Percentiles rank a stretch among this genome's conserved stretches.
Conservation (phyloP, 2,888 invertebrate genomes). For the Aplocera efformata region DNA sequence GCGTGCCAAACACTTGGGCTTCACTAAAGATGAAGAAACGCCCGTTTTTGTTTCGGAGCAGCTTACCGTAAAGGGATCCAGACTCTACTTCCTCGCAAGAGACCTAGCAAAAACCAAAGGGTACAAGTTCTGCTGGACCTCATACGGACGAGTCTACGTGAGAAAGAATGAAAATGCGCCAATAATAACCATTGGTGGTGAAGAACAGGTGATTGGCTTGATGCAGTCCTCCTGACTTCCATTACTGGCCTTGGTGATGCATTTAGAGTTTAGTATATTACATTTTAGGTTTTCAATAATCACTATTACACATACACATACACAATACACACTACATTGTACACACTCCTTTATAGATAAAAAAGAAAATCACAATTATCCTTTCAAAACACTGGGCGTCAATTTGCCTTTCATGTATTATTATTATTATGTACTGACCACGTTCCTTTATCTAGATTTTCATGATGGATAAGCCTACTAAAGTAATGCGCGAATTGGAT, state of each 20-base stretch:
- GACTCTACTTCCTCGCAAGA: constrained; percentile 2
- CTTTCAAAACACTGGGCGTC: not conserved
- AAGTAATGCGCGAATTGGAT: not conserved
- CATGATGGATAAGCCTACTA: not conserved
- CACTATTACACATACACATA: not conserved
- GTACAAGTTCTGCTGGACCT: constrained; percentile 8
- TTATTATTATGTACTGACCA: not conserved
- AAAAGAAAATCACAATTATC: too few species aligned
- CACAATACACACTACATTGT: too few species aligned
- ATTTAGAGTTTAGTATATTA: not conserved
- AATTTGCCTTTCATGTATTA: not conserved
- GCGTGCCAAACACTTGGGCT: constrained; percentile 2
- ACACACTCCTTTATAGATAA: too few species aligned
- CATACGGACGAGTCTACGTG: not conserved
- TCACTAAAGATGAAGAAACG: constrained; percentile 1
- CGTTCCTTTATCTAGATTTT: not conserved
- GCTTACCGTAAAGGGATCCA: constrained; percentile 2
- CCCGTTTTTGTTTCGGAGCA: constrained; percentile 2
- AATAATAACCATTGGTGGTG: not conserved
- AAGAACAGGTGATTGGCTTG: not conserved
- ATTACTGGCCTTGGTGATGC: not conserved
- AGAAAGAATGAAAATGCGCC: constrained; percentile 1
- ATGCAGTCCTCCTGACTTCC: constrained; percentile 1
- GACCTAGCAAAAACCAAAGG: constrained; percentile 2
- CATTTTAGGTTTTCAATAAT: not conserved